phyloP scores from a whole-genome alignment of 1,140 invertebrate species.

The Leptoteleia sp. region DNA sequence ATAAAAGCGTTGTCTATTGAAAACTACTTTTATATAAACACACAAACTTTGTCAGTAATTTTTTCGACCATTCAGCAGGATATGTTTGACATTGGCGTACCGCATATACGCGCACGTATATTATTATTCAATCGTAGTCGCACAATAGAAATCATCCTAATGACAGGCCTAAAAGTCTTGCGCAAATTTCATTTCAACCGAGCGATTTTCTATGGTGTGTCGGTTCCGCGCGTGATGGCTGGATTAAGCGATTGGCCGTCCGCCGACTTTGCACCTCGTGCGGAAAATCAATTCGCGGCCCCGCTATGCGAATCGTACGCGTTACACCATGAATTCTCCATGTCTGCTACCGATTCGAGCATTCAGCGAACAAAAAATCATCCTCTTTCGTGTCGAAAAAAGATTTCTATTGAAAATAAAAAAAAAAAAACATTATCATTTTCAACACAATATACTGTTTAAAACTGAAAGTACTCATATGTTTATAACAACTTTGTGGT shows the following conservation, averaged over 20 bases:
- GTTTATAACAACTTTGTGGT: too few relatives aligned
- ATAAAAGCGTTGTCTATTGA: too few relatives aligned
- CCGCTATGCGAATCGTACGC: slow-evolving; percentile 44
- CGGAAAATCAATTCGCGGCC: slow-evolving; percentile 58
- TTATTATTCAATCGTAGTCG: slow-evolving; percentile 24
- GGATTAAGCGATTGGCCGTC: slow-evolving; percentile 49
- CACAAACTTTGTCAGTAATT: too few relatives aligned
- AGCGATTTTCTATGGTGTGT: slow-evolving; percentile 41
- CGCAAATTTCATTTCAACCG: slow-evolving; percentile 55
- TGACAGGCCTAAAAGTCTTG: slow-evolving; percentile 43
- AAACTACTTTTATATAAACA: too few relatives aligned
- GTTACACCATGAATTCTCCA: slow-evolving; percentile 24
- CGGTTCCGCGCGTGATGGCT: slow-evolving; percentile 46
- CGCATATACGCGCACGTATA: not conserved
- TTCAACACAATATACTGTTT: too few relatives aligned
- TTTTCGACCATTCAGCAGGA: too few relatives aligned
- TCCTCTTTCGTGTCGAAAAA: slow-evolving; percentile 1
- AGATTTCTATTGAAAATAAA: too few relatives aligned
- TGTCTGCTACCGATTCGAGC: slow-evolving; percentile 44
- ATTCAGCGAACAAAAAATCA: not conserved
- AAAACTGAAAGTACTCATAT: too few relatives aligned
- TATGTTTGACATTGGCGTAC: too few relatives aligned
- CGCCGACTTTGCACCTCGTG: slow-evolving; percentile 56
- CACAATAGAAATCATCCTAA: slow-evolving; percentile 50
- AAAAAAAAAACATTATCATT: too few relatives aligned